Conservation (phyloP, 2,888 invertebrate species). For the Cybosia mesomella region DNA sequence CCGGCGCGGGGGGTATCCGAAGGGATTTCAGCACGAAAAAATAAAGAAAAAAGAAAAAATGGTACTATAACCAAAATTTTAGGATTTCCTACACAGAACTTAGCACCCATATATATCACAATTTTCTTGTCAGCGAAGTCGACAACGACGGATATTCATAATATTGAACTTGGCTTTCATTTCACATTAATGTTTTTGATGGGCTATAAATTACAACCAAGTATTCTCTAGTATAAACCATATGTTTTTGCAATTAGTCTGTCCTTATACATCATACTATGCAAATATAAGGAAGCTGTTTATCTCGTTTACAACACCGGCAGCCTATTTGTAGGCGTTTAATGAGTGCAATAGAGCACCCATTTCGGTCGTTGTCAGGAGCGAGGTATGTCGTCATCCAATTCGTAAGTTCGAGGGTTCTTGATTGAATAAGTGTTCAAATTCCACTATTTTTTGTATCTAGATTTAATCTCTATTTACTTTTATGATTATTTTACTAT, state of each 20-base stretch:
- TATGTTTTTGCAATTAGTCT: constrained; percentile 2
- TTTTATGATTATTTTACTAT: neutral
- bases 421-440: constrained; percentile 48
- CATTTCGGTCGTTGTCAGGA: constrained; percentile 28
- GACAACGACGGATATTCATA: too few relatives aligned
- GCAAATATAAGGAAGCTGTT: constrained; percentile 29
- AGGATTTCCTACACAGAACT: too few relatives aligned
- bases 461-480: neutral
- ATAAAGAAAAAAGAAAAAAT: too few relatives aligned
- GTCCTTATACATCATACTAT: constrained; percentile 2
- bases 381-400: constrained; percentile 42
- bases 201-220: too few relatives aligned
- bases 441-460: constrained; percentile 36
- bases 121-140: too few relatives aligned
- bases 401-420: constrained; percentile 40
- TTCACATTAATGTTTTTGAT: too few relatives aligned
- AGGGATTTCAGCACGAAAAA: too few relatives aligned
- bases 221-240: neutral
- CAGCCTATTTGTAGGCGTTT: constrained; percentile 44
- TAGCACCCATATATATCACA: too few relatives aligned
- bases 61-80: too few relatives aligned
- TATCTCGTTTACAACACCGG: constrained; percentile 32
- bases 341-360: constrained; percentile 45
- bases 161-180: too few relatives aligned
- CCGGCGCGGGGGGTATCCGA: too few relatives aligned